These are phyloP conservation scores for Trachymyrmex septentrionalis DNA, from an alignment of 1,140 invertebrate species.

Conservation along the genomic window DNA sequence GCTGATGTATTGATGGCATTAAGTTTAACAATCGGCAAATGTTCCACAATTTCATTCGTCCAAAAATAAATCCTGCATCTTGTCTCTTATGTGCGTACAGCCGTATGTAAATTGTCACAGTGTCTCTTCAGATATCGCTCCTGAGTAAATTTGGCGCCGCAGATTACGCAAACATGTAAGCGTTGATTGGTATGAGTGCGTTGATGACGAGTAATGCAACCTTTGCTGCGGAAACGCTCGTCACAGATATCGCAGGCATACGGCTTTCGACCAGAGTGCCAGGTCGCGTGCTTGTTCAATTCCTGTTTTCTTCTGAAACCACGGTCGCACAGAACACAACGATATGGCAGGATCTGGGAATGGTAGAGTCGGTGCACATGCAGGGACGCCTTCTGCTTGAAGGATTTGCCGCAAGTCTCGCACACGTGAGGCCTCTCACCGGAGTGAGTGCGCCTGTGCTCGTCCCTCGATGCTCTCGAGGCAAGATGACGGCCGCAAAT, in stretches of 20 bases:
- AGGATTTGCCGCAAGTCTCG: conserved; percentile 89
- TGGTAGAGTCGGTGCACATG: conserved; percentile 85
- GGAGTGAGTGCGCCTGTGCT: conserved; percentile 86
- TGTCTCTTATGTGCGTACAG: neutral
- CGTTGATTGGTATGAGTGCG: conserved; percentile 70
- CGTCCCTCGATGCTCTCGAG: conserved; percentile 74
- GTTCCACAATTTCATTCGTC: neutral
- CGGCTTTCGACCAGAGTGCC: conserved; percentile 71
- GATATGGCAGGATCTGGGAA: conserved; percentile 48
- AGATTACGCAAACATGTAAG: conserved; percentile 74
- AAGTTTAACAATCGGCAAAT: neutral
- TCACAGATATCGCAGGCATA: conserved; percentile 86
- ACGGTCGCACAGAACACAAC: conserved; percentile 71
- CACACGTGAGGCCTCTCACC: conserved; percentile 91
- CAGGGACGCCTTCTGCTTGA: conserved; percentile 88
- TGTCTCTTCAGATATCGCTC: conserved; percentile 79
- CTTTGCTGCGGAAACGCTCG: conserved; percentile 83
- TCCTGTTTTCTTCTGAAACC: conserved; percentile 78
- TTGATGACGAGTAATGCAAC: conserved; percentile 60
- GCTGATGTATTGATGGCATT: too few relatives aligned
- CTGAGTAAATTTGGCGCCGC: conserved; percentile 77
- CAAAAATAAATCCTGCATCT: neutral
- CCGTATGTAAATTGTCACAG: conserved; percentile 71
- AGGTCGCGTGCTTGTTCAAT: conserved; percentile 73
- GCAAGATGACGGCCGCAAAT: conserved; percentile 77